These are phyloP conservation scores for Staurois parvus DNA, from an alignment of 2,797 vertebrate species.

Conservation along the genomic window DNA sequence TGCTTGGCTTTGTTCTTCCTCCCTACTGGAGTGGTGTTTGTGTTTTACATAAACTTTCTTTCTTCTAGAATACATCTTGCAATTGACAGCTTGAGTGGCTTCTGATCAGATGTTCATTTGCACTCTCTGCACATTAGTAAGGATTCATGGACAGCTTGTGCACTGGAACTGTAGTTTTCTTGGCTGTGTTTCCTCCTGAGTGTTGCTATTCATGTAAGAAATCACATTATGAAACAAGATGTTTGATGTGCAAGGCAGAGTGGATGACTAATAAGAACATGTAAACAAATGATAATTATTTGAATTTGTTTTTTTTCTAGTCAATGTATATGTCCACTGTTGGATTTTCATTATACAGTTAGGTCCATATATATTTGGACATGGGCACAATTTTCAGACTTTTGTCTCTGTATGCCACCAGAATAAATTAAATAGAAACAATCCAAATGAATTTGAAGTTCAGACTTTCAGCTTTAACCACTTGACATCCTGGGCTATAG, in stretches of 20 bases:
- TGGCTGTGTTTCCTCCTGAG: neutral
- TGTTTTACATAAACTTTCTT: neutral
- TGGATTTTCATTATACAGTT: too few relatives aligned
- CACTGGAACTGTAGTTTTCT: neutral
- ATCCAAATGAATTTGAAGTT: too few relatives aligned
- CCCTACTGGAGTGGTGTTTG: neutral
- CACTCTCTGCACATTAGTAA: neutral
- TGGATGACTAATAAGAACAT: neutral
- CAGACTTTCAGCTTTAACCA: too few relatives aligned
- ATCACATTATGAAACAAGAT: neutral
- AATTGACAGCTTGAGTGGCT: neutral
- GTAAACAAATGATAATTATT: too few relatives aligned
- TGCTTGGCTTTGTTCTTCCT: neutral
- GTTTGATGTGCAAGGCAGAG: neutral
- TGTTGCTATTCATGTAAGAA: neutral
- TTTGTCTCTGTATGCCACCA: too few relatives aligned
- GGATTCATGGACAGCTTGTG: constrained; percentile 5
- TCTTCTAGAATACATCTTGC: neutral
- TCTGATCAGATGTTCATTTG: neutral
- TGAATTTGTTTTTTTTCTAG: too few relatives aligned
- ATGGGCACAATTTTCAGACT: too few relatives aligned
- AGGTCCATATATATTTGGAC: too few relatives aligned
- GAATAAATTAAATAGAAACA: too few relatives aligned
- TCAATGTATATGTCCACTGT: too few relatives aligned
- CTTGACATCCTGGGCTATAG: too few relatives aligned